Evolutionary conservation across 2,797 vertebrate species (phyloP), one percentile per base, ranked within the genome.

Genomic region (Lepidocolaptes lacrymiger): DNA sequence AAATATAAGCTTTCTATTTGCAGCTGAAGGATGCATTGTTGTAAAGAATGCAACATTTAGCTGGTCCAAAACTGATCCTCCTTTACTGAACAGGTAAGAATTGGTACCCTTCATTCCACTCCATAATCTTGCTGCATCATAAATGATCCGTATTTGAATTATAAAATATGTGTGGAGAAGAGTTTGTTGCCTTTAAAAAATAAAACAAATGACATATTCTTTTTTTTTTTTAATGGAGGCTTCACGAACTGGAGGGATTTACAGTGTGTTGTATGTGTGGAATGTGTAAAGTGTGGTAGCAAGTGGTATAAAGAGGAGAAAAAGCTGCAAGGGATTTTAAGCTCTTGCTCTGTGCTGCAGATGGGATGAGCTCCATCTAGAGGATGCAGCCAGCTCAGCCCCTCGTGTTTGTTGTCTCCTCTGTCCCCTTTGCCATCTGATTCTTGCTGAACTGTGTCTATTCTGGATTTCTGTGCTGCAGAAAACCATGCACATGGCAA

Each of bases 21-120:
- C 91, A 99, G 99, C 97, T 6, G 90, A 97, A 18, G 87, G 98
- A 5, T 93, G 98, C 89, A 98, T 99, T 91, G 92, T 97, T 7
- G 97, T 99, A 80, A 98, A 92, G 73, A 98, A 99, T 0, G 99
- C 99, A 46, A 98, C 98, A 0, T 99, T 99, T 97, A 98, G 98
- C 76, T 99, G 99, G 99, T 98, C 98, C 85, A 98, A 96, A 96
- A 96, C 73, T 1, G 99, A 99, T 79, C 94, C 98, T 32, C 98
- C 98, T 2, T 97, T 97, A 7, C 97, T 99, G 51, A 99, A 97
- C 51, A 98, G 98, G 99, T 99, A 96, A 98, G 97, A 63, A 51
- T 34, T 51, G 28, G 2, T 66, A 43, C 12, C 14, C 24, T 76
- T 67, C 0, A 2, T 79, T 86, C 21, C 1, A 3, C 26, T 58